Conservation (phyloP, 1,140 invertebrate species). For the Arion vulgaris region DNA sequence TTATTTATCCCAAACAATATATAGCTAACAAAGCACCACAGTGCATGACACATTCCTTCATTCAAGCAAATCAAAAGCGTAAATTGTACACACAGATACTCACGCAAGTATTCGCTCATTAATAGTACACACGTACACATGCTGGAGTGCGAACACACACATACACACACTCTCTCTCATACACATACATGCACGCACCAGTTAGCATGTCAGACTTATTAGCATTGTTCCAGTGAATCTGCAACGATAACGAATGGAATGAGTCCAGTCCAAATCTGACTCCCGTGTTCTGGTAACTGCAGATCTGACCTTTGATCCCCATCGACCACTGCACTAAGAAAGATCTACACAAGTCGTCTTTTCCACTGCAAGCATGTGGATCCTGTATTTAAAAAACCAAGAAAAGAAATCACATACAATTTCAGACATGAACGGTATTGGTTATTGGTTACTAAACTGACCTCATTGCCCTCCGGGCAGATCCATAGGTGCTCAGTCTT, state of each 20-base stretch:
- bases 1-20: too few relatives aligned
- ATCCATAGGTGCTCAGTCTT: too few relatives aligned
- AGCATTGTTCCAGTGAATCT: constrained; percentile 66
- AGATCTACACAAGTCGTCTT: constrained; percentile 50
- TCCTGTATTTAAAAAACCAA: too few relatives aligned
- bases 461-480: too few relatives aligned
- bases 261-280: constrained; percentile 56
- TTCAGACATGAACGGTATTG: too few relatives aligned
- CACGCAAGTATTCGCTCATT: not conserved
- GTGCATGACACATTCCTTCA: too few relatives aligned
- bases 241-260: constrained; percentile 52
- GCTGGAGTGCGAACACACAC: not conserved
- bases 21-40: too few relatives aligned
- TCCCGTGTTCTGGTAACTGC: constrained; percentile 50
- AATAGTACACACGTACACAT: not conserved
- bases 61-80: too few relatives aligned
- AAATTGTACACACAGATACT: too few relatives aligned
- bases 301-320: constrained; percentile 54
- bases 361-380: constrained; percentile 54
- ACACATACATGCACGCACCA: constrained; percentile 41
- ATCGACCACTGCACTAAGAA: constrained; percentile 63
- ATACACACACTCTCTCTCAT: constrained; percentile 1
- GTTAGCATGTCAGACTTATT: constrained; percentile 21
- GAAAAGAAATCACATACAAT: not conserved
- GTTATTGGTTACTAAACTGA: too few relatives aligned